phyloP scores from a whole-genome alignment of 2,113 vertebrate genomes.

The Daboia siamensis region DNA sequence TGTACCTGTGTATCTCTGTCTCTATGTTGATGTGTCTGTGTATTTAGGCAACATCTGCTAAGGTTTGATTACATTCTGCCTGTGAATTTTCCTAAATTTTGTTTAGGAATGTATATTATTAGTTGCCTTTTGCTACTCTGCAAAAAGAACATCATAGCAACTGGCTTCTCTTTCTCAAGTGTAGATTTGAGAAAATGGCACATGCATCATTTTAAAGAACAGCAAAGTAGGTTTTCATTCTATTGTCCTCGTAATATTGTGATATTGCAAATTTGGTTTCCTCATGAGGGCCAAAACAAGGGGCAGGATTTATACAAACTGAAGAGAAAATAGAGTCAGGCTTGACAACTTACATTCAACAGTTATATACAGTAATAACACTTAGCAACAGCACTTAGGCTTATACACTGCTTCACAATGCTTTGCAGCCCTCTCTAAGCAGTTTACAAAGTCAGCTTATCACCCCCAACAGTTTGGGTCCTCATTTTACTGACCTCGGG shows the following conservation, averaged over 20 bases:
- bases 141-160: background rate
- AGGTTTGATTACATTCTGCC: background rate
- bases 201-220: too few relatives aligned
- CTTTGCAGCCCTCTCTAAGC: too few relatives aligned
- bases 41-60: background rate
- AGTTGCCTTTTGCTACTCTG: background rate
- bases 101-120: background rate
- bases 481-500: too few relatives aligned
- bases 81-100: background rate
- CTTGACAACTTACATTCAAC: background rate
- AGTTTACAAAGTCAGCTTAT: too few relatives aligned
- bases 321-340: background rate
- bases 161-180: too few relatives aligned
- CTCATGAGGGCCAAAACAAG: background rate
- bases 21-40: background rate
- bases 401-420: too few relatives aligned
- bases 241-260: background rate
- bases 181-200: too few relatives aligned
- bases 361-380: background rate
- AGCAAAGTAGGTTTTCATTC: background rate
- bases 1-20: too few relatives aligned
- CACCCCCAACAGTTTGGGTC: too few relatives aligned
- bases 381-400: too few relatives aligned
- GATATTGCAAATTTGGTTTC: background rate
- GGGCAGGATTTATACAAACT: background rate